Percentiles rank a stretch among this genome's conserved stretches.
Conservation (phyloP, 2,113 vertebrate species). For the Azemiops feae region DNA sequence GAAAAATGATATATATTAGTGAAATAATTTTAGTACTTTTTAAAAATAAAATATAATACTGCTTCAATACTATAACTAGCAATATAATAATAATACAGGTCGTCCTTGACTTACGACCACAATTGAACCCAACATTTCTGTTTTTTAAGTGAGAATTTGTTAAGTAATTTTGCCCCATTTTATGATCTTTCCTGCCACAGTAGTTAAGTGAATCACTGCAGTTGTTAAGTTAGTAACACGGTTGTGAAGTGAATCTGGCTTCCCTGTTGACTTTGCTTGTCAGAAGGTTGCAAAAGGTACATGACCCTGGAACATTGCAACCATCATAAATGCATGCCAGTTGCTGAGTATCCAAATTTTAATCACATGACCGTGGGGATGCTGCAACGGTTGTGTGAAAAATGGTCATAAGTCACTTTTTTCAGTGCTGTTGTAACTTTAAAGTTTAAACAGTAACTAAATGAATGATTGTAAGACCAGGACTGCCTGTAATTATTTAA, state of each 20-base stretch:
- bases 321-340: background rate
- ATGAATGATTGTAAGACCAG: background rate
- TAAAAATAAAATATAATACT: background rate
- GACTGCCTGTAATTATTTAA: background rate
- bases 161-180: background rate
- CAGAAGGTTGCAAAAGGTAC: background rate
- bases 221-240: background rate
- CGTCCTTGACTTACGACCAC: background rate
- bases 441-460: background rate
- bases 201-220: background rate
- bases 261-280: background rate
- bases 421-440: background rate
- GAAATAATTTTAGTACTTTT: background rate
- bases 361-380: background rate
- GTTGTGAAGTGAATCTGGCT: background rate
- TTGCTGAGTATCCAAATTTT: background rate
- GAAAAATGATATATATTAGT: background rate
- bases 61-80: background rate
- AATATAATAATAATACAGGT: background rate
- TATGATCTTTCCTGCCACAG: background rate
- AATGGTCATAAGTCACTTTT: background rate
- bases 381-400: background rate
- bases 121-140: background rate
- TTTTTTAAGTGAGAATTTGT: background rate
- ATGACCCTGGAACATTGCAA: background rate